Conservation (phyloP, 1,140 invertebrate species). For the Trialeurodes vaporariorum region DNA sequence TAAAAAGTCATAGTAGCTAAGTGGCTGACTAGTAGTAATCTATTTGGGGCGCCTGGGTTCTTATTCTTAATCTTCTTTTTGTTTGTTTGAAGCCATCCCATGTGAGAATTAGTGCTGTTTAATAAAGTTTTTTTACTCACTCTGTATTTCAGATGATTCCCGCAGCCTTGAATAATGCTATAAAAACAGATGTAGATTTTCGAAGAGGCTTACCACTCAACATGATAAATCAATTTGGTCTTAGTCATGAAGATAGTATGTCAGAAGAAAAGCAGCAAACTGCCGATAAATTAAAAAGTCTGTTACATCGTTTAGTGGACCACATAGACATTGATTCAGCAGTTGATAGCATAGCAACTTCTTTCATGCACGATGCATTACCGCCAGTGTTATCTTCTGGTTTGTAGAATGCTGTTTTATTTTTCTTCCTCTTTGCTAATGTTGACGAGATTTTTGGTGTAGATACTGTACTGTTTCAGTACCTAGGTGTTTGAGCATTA, state of each 20-base stretch:
- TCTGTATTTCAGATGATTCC: constrained; percentile 47
- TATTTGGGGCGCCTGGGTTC: too few species aligned
- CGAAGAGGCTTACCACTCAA: constrained; percentile 69
- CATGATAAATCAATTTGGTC: constrained; percentile 60
- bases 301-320: constrained; percentile 50
- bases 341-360: constrained; percentile 72
- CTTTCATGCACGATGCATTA: constrained; percentile 73
- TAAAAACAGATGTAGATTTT: constrained; percentile 54
- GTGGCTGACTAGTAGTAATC: too few species aligned
- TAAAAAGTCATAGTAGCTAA: too few species aligned
- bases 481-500: too few species aligned
- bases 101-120: too few species aligned
- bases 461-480: too few species aligned
- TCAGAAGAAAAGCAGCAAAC: constrained; percentile 39
- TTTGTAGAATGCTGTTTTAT: too few species aligned
- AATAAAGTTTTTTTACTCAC: too few species aligned
- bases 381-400: constrained; percentile 59
- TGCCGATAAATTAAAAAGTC: constrained; percentile 41
- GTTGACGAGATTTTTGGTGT: too few species aligned
- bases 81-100: too few species aligned
- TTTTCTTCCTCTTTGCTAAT: too few species aligned
- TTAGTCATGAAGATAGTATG: constrained; percentile 43
- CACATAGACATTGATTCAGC: constrained; percentile 64
- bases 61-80: too few species aligned
- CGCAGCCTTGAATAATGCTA: constrained; percentile 56